Conservation (phyloP, 2,888 invertebrate species). For the Ophion ventricosus region DNA sequence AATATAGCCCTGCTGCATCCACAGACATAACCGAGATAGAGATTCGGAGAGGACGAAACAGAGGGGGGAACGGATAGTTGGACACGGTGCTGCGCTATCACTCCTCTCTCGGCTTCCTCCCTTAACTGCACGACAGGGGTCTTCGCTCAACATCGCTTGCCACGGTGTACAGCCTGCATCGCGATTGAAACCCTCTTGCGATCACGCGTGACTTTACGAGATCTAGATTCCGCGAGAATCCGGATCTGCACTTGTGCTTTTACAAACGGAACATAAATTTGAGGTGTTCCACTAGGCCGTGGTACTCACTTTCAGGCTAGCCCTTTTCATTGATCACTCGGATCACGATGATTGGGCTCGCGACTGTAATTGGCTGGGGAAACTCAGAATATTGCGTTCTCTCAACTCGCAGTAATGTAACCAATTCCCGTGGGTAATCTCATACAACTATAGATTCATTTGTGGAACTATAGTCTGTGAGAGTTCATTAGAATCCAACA, state of each 20-base stretch:
- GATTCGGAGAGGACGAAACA: conserved; percentile 24
- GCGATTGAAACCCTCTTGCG: conserved; percentile 55
- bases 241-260: background rate
- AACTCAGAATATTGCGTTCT: no score
- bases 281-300: background rate
- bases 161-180: conserved; percentile 37
- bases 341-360: no score
- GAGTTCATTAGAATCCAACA: no score
- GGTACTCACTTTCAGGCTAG: background rate
- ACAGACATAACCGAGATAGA: conserved; percentile 56
- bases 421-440: no score
- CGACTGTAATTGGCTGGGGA: no score
- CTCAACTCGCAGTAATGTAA: no score
- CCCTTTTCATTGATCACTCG: no score
- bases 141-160: conserved; percentile 19
- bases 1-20: conserved; percentile 56
- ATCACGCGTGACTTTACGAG: conserved; percentile 35
- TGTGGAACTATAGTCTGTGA: no score
- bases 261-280: background rate
- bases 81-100: conserved; percentile 48
- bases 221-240: conserved; percentile 44
- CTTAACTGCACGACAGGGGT: conserved; percentile 38
- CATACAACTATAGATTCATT: no score
- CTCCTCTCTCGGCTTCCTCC: conserved; percentile 52
- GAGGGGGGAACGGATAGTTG: conserved; percentile 16